These are phyloP conservation scores for Myiotriccus ornatus DNA, from an alignment of 2,797 vertebrate species.

Conservation along the genomic window DNA sequence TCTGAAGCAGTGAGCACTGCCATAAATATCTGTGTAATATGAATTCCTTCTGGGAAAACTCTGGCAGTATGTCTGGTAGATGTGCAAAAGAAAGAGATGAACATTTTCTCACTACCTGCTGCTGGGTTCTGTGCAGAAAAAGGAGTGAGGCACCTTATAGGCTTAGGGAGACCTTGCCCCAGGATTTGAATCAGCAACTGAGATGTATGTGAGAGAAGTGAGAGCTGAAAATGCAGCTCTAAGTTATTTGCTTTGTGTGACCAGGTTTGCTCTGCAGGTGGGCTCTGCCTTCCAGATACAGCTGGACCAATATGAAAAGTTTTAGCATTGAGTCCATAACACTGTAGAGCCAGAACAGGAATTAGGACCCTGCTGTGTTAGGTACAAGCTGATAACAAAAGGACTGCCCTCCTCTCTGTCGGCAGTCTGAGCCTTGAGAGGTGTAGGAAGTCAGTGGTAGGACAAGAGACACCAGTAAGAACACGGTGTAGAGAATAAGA, in stretches of 20 bases:
- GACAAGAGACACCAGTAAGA: not conserved
- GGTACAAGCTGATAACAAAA: not conserved
- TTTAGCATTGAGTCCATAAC: not conserved
- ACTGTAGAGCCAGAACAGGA: not conserved
- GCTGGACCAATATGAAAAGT: not conserved
- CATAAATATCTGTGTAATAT: not conserved
- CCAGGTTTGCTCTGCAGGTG: not conserved
- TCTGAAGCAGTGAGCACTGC: not conserved
- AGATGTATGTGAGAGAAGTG: not conserved
- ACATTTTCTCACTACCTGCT: not conserved
- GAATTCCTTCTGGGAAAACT: not conserved
- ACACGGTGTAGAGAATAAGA: not conserved
- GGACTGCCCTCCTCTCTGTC: not conserved
- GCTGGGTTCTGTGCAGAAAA: not conserved
- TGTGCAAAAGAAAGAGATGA: not conserved
- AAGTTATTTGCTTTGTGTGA: not conserved
- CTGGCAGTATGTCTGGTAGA: not conserved
- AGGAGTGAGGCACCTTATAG: not conserved
- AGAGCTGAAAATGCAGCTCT: not conserved
- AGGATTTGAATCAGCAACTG: not conserved
- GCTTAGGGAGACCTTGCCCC: not conserved
- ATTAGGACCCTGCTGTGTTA: not conserved
- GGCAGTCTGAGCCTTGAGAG: not conserved
- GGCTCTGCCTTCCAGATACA: not conserved
- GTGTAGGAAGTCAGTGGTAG: not conserved